These are phyloP conservation scores for Diplodus puntazzo DNA, from an alignment of 2,797 vertebrate genomes.

Conservation along the genomic window DNA sequence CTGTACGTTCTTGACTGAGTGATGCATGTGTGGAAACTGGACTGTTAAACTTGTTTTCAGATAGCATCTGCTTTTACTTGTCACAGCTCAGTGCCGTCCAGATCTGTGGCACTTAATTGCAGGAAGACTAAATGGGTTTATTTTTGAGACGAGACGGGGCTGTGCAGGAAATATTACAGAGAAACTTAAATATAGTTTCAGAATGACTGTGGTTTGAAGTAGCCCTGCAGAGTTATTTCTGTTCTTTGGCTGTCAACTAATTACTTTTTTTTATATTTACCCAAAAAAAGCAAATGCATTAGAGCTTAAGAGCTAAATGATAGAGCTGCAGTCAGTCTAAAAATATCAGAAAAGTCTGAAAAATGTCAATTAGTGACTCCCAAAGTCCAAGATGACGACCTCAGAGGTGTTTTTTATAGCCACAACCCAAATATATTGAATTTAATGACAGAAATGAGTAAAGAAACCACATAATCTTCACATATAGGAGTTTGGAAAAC, in stretches of 20 bases:
- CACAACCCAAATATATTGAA: too few species aligned
- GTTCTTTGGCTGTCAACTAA: neutral
- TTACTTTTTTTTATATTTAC: neutral
- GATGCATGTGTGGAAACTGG: conserved; percentile 12
- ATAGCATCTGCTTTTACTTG: conserved; percentile 1
- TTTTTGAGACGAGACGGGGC: neutral
- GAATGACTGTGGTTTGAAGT: neutral
- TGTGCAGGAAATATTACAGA: neutral
- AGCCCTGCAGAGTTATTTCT: neutral
- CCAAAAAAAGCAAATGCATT: neutral
- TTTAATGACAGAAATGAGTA: too few species aligned
- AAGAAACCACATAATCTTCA: too few species aligned
- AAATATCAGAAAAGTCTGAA: too few species aligned
- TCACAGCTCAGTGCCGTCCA: neutral
- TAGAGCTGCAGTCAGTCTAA: too few species aligned
- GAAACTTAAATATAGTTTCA: neutral
- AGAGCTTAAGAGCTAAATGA: neutral
- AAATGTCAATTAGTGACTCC: too few species aligned
- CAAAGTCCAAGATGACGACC: too few species aligned
- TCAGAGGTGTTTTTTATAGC: too few species aligned
- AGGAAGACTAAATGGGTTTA: neutral
- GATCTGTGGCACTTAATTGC: neutral
- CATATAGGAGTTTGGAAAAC: too few species aligned
- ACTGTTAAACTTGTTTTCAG: neutral
- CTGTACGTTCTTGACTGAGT: conserved; percentile 56